A percentile compares a stretch with the other conserved stretches of the same genome.
Conservation (phyloP, 2,113 vertebrate genomes). For the Rhinoderma darwinii region DNA sequence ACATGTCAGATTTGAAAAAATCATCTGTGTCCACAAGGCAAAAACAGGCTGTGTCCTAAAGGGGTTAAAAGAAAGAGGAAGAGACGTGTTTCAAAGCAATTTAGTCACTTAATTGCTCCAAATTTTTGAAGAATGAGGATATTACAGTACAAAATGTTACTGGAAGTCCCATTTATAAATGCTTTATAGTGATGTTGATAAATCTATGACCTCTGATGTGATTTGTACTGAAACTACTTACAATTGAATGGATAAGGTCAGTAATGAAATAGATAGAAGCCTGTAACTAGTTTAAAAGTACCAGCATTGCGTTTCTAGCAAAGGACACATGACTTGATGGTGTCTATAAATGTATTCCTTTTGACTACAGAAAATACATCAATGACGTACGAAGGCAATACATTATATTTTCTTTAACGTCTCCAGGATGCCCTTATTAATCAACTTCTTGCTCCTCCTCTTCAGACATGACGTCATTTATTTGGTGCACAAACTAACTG, state of each 20-base stretch:
- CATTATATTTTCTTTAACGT: neutral
- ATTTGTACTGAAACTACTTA: neutral
- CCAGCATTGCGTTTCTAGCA: neutral
- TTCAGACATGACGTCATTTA: neutral
- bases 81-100: neutral
- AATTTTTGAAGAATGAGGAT: neutral
- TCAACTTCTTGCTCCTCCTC: neutral
- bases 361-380: no score
- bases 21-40: no score
- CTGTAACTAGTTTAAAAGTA: neutral
- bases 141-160: neutral
- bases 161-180: neutral
- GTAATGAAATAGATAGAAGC: neutral
- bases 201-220: neutral
- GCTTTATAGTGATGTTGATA: neutral
- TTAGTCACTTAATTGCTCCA: neutral
- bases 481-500: neutral
- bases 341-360: neutral
- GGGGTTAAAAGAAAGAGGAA: neutral
- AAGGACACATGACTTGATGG: neutral
- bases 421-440: neutral
- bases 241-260: neutral
- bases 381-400: neutral
- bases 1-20: no score
- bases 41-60: no score